Conservation (phyloP, 2,113 vertebrate species). For the Serinus canaria region DNA sequence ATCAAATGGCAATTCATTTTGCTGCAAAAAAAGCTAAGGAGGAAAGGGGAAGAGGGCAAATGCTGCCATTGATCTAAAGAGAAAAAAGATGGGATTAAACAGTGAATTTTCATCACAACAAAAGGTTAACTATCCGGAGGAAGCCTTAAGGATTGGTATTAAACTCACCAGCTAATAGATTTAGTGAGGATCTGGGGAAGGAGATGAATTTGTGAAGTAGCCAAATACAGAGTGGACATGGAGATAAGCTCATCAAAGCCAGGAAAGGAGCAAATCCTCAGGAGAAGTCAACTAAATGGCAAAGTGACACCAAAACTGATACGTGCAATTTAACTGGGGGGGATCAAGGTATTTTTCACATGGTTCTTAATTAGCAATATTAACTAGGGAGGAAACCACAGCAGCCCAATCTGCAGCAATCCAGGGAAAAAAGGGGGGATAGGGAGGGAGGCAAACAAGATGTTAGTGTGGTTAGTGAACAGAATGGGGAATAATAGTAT, state of each 20-base stretch:
- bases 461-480: neutral
- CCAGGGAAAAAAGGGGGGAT: neutral
- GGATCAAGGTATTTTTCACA: neutral
- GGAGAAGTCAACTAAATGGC: neutral
- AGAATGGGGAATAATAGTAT: neutral
- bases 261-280: neutral
- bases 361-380: neutral
- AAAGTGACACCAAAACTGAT: neutral
- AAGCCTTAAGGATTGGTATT: neutral
- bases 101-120: neutral
- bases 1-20: neutral
- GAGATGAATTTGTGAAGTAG: neutral
- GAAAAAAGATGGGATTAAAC: neutral
- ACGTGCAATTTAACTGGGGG: neutral
- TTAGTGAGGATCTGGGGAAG: neutral
- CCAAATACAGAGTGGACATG: neutral
- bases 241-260: neutral
- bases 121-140: constrained; percentile 23
- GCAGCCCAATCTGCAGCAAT: neutral
- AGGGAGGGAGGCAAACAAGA: neutral
- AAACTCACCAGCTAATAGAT: neutral
- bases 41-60: constrained; percentile 22
- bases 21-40: neutral
- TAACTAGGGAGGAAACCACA: neutral
- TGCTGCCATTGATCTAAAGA: neutral